phyloP scores from a whole-genome alignment of 1,140 invertebrate genomes.

The Galendromus occidentalis region DNA sequence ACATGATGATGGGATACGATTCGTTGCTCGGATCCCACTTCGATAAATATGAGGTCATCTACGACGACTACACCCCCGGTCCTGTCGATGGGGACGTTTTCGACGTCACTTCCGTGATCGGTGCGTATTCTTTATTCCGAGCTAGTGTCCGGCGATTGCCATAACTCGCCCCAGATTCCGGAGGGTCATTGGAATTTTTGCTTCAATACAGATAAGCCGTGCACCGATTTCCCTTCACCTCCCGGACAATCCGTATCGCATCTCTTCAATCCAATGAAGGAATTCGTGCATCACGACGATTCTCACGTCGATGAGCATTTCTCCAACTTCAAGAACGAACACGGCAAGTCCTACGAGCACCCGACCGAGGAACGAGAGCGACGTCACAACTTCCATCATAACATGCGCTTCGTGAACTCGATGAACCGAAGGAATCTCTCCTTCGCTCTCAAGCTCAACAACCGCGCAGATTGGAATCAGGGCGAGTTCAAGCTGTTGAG shows the following conservation, averaged over 20 bases:
- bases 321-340: constrained; percentile 47
- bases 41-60: constrained; percentile 79
- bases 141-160: not conserved
- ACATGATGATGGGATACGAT: constrained; percentile 85
- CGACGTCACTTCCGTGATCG: constrained; percentile 28
- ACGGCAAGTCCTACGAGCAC: constrained; percentile 45
- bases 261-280: constrained; percentile 60
- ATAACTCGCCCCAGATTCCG: not conserved
- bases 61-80: constrained; percentile 47
- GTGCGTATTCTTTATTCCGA: not conserved
- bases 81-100: constrained; percentile 47
- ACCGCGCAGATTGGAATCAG: constrained; percentile 60
- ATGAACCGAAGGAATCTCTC: constrained; percentile 53
- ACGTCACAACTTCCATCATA: constrained; percentile 65
- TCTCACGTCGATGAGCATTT: constrained; percentile 56
- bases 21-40: constrained; percentile 77
- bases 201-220: constrained; percentile 40
- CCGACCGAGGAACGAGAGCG: constrained; percentile 45
- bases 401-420: constrained; percentile 59
- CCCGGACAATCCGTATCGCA: constrained; percentile 41
- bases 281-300: constrained; percentile 54
- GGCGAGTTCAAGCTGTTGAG: constrained; percentile 55
- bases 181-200: constrained; percentile 3
- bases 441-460: constrained; percentile 59
- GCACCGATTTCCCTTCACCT: constrained; percentile 65